Evolutionary conservation across 2,797 vertebrate genomes (phyloP), one percentile per base, ranked within the genome.

Genomic region (Poecilia picta): DNA sequence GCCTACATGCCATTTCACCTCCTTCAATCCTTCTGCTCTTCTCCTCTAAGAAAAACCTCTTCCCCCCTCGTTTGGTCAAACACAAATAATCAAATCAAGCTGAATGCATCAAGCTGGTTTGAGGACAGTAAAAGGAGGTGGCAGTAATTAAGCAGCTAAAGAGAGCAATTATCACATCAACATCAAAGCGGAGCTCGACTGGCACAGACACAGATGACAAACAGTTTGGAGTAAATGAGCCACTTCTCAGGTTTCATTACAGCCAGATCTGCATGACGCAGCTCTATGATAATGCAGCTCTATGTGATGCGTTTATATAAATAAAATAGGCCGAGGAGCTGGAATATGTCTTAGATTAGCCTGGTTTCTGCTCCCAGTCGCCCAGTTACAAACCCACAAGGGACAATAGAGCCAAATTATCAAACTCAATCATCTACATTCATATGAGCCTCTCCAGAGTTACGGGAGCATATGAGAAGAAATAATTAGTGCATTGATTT

Each of bases 81-180:
- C 71, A 66, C 1, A 55, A 8, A 46, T 39, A 76, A 86, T 87
- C 47, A 46, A 10, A 31, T 80, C 41, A 39, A 59, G 77, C 4
- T 47, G 73, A 66, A 64, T 25, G 71, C 79, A 77, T 31, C 16
- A 36, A 84, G 62, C 51, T 70, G 74, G 33, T 75, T 57, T 59
- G 51, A 23, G 45, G 57, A 85, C 4, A 41, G 82, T 73, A 76
- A 74, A 75, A 45, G 45, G 74, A 80, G 79, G 78, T 75, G 70
- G 79, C 70, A 77, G 46, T 85, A 83, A 90, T 90, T 87, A 89
- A 82, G 73, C 74, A 74, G 81, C 80, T 89, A 76, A 87, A 90
- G 78, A 70, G 46, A 15, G 75, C 79, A 90, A 91, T 92, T 92
- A 94, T 83, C 76, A 76, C 87, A 90, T 86, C 87, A 85, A 80